Base-by-base conservation (phyloP, 2,797 vertebrate genomes). In the Mallotus villosus region DNA sequence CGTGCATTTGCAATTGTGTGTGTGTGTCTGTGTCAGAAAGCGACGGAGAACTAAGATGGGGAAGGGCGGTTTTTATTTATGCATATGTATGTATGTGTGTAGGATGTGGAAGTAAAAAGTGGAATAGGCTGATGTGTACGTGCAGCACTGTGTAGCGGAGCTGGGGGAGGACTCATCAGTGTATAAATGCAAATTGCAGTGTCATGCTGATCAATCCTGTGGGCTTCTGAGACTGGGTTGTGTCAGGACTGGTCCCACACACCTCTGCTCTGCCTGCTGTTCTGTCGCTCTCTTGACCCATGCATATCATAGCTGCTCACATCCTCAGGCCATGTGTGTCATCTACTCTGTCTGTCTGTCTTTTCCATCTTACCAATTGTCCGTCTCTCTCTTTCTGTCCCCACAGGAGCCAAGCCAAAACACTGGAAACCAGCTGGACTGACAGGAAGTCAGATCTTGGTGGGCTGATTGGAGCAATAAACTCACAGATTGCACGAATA, bases 171-270 rank as follows among this genome's bases (percentile, higher is more conserved):
- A 68, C 78, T 78, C 77, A 72, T 87, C 78, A 76, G 77, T 62
- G 46, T 81, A 85, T 80, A 81, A 84, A 88, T 85, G 86, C 75
- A 88, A 84, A 89, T 85, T 87, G 82, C 84, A 74, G 81, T 84
- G 85, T 92, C 89, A 84, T 86, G 78, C 79, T 86, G 84, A 90
- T 90, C 86, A 87, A 73, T 88, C 83, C 78, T 75, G 72, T 19
- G 6, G 67, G 83, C 82, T 85, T 86, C 87, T 83, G 83, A 86
- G 83, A 77, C 81, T 63, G 84, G 81, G 71, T 82, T 82, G 69
- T 73, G 84, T 81, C 68, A 4, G 75, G 82, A 81, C 77, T 80
- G 72, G 83, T 89, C 83, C 78, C 82, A 79, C 69, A 70, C 75
- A 68, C 75, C 79, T 59, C 41, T 16, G 14, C 63, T 65, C n/a